A percentile compares a stretch with the other conserved stretches of the same genome.
Conservation (phyloP, 2,113 vertebrate species). For the Bubo bubo region DNA sequence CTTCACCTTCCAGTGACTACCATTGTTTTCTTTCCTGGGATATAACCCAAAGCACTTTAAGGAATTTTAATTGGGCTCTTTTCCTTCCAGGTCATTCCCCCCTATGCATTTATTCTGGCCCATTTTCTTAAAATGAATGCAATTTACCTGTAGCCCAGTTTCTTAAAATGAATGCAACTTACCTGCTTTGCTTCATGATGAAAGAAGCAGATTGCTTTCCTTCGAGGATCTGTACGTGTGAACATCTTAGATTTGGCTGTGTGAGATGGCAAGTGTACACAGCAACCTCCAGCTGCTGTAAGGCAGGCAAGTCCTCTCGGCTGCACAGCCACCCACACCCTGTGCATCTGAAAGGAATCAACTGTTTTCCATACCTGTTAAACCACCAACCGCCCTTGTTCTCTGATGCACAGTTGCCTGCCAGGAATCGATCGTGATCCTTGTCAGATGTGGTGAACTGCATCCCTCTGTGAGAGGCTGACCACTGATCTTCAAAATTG, state of each 20-base stretch:
- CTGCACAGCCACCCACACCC: not conserved
- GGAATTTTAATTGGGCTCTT: not conserved
- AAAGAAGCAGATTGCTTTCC: not conserved
- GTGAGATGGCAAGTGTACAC: accelerated
- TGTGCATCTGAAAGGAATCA: accelerated
- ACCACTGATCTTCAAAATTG: conserved; percentile 86
- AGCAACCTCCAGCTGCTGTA: not conserved
- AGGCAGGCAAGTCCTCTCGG: not conserved
- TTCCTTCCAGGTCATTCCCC: not conserved
- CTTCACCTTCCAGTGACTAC: not conserved
- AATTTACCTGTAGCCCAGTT: not conserved
- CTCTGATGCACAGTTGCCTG: conserved; percentile 86
- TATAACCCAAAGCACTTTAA: not conserved
- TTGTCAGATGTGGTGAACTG: conserved; percentile 86
- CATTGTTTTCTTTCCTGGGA: not conserved
- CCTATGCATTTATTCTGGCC: not conserved
- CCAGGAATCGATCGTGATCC: conserved; percentile 85
- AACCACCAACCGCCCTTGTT: conserved; percentile 90
- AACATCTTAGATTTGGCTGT: not conserved
- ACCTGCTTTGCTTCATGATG: not conserved
- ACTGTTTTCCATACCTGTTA: conserved; percentile 80
- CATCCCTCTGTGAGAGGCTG: conserved; percentile 84
- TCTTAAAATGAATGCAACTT: not conserved
- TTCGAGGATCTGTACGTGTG: not conserved
- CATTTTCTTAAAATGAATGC: not conserved